A percentile compares a stretch with the other conserved stretches of the same genome.
phyloP scores from a whole-genome alignment of 2,797 vertebrate species.

The Channa striata region DNA sequence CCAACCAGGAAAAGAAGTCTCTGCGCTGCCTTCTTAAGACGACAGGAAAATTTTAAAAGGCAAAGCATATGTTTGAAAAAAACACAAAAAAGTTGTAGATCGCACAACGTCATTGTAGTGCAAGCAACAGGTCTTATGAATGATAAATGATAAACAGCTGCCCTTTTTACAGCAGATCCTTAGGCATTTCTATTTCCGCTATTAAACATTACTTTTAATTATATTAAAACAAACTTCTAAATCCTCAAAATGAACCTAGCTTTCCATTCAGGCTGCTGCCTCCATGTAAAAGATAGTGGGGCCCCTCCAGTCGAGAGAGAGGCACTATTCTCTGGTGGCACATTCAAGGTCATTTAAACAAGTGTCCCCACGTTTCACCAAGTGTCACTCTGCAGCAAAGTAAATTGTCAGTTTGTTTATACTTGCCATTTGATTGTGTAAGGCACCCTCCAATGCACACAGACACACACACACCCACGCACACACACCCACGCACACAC shows the following conservation, averaged over 20 bases:
- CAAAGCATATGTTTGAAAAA: constrained; percentile 14
- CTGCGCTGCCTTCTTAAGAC: constrained; percentile 55
- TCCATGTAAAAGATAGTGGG: constrained; percentile 24
- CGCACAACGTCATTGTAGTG: constrained; percentile 16
- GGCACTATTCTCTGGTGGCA: constrained; percentile 74
- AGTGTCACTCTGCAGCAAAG: constrained; percentile 85
- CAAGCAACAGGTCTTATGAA: constrained; percentile 11
- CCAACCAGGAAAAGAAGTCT: constrained; percentile 65
- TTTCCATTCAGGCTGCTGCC: not conserved
- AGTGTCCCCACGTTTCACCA: constrained; percentile 81
- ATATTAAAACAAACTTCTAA: not conserved
- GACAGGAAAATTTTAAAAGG: constrained; percentile 67
- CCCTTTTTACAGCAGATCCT: constrained; percentile 31
- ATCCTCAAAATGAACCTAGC: not conserved
- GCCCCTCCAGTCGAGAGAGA: constrained; percentile 49
- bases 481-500: constrained; percentile 52
- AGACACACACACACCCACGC: constrained; percentile 36
- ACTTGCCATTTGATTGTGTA: constrained; percentile 86
- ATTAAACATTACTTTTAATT: not conserved
- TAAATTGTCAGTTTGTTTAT: constrained; percentile 89
- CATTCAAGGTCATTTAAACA: constrained; percentile 85
- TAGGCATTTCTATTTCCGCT: constrained; percentile 1
- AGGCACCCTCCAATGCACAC: constrained; percentile 76
- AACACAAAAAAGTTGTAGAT: constrained; percentile 30
- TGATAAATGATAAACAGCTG: constrained; percentile 42